Base-by-base conservation (phyloP, 2,888 invertebrate species). In the Ennomos erosarius region DNA sequence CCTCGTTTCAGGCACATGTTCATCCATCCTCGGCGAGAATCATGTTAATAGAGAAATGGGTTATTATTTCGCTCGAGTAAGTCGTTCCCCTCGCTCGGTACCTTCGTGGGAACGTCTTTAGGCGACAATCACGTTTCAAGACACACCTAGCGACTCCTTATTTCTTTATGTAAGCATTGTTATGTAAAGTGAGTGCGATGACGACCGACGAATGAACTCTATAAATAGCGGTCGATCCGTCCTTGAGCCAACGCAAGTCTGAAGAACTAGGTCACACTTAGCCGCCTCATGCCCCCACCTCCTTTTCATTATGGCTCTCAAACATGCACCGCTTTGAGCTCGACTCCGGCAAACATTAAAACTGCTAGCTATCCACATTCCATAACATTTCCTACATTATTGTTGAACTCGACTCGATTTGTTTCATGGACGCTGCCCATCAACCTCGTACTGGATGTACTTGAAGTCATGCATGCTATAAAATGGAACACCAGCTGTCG, bases 221-320 rank as follows among this genome's bases (percentile, higher is more conserved):
- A 90, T 90, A 87, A 90, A 92, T 92, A 90, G 88, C 89, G 85
- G 85, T 81, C 87, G 86, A 87, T 88, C 84, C 85, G 92, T 90
- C 92, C 91, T 92, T 92, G 91, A 90, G 91, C 83, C 80, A 81
- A 66, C 77, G 84, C 85, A 81, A 85, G 82, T 88, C 76, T 77
- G 79, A 84, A 85, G 81, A 92, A 88, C 88, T 91, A 81, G 91
- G 91, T 90, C 91, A 91, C 75, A 74, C 79, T 81, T 77, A 84
- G 81, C 80, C 84, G 79, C 84, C 80, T 82, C 81, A 81, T 79
- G 77, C 76, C 80, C 71, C 73, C 73, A 70, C 71, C 79, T 73
- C 45, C 79, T 66, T 44, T 76, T 64, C 78, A 71, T 71, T 72
- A 70, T 68, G 73, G 65, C 74, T 59, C 71, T 68, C 68, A 70